Evolutionary conservation across 2,113 vertebrate genomes (phyloP).

Genomic region (Grammomys dolichurus): DNA sequence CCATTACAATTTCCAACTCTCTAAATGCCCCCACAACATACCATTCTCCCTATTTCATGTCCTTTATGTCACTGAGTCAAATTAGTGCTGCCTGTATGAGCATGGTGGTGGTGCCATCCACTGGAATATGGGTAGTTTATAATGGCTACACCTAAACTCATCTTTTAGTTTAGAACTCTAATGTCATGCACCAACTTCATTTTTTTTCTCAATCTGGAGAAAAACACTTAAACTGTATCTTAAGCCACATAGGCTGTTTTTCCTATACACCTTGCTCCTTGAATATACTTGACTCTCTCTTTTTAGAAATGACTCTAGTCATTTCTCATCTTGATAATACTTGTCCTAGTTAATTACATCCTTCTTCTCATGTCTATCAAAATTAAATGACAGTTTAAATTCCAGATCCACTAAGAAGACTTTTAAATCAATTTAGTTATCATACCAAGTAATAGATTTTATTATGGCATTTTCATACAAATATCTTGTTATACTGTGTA

Average conservation of each 20-base stretch:
- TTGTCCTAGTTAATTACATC: neutral
- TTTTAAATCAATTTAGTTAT: neutral
- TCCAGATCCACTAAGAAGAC: neutral
- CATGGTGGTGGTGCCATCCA: too few species aligned
- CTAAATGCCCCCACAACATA: neutral
- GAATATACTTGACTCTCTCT: neutral
- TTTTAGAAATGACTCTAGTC: neutral
- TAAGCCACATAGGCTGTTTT: neutral
- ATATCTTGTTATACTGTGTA: neutral
- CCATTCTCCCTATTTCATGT: neutral
- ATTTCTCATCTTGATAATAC: neutral
- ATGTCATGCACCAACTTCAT: neutral
- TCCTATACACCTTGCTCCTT: neutral
- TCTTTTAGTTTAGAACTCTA: slow-evolving; percentile 8
- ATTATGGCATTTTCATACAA: neutral
- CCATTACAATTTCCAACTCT: neutral
- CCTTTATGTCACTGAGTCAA: neutral
- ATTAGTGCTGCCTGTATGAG: neutral
- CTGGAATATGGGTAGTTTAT: too few species aligned
- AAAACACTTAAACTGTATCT: neutral
- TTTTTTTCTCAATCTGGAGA: neutral
- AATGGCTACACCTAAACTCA: neutral
- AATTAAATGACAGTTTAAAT: neutral
- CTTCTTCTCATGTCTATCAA: slow-evolving; percentile 23
- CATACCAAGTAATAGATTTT: neutral